Base-by-base conservation (phyloP, 2,113 vertebrate genomes). In the Campylorhamphus procurvoides region DNA sequence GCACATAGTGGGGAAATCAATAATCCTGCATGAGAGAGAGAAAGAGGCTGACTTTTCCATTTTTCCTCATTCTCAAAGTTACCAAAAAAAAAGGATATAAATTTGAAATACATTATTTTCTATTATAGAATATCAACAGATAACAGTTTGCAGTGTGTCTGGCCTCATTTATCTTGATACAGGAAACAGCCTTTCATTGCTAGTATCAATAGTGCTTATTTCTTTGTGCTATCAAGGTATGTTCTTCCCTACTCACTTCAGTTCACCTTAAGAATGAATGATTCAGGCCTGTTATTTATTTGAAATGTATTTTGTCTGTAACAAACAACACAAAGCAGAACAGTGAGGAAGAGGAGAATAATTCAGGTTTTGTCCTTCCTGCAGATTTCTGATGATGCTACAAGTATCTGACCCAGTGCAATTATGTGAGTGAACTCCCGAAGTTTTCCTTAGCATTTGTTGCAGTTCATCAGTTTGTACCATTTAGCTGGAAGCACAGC, bases 351-450 rank as follows among this genome's bases (percentile, higher is more conserved):
- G 66, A 76, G 37, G 7, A 49, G 55, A 67, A 55, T 47, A 92
- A 68, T 56, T 91, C 22, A 19, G 42, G 3, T 35, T 84, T 86
- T 62, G 60, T 56, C n/a, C 47, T 78, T 68, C 27, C 7, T 28
- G 15, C 5, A 72, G 44, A 89, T 96, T 96, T 94, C 90, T 93
- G 92, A 96, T 96, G 88, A 89, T 96, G 53, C 68, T 92, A 94
- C 37, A 81, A 90, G 56, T 89, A 90, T 90, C 92, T 89, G 92
- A 96, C 86, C 92, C 66, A 50, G 47, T 59, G 69, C 76, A 94
- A 4, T 91, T 82, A 37, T 76, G 72, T 86, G 85, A 35, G 27
- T 58, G 40, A 96, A 86, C 80, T 73, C 73, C 7, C 0, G 29
- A 58, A 92, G 83, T 85, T 95, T 94, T 97, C 73, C 52, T 87